Conservation (phyloP, 2,797 vertebrate species). For the Danionella dracula region DNA sequence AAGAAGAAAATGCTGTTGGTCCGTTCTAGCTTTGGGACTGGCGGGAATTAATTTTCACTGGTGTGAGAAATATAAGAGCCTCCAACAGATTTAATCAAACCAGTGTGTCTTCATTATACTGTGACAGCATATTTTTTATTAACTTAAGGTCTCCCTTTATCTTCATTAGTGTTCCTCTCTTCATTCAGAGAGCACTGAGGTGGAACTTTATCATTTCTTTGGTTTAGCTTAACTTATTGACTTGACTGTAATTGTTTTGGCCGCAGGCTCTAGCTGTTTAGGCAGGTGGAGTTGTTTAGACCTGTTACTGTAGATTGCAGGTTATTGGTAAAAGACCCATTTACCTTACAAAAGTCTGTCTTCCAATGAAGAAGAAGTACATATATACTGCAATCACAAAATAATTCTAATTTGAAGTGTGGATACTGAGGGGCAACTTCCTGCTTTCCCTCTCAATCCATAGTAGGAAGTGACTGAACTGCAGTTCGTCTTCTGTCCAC, state of each 20-base stretch:
- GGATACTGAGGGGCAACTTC: no score
- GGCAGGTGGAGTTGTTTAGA: no score
- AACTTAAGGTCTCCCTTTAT: neutral
- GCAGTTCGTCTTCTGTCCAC: no score
- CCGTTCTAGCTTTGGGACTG: neutral
- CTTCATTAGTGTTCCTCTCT: neutral
- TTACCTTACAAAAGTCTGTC: no score
- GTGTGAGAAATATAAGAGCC: neutral
- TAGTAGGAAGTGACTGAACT: no score
- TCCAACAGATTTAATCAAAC: neutral
- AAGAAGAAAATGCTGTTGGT: neutral
- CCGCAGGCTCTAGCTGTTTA: neutral
- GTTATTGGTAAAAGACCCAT: no score
- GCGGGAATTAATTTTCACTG: neutral
- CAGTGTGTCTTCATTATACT: neutral
- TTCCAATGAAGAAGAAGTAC: no score
- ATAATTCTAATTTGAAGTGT: no score
- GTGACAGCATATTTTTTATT: neutral
- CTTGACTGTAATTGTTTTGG: neutral
- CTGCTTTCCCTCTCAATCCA: no score
- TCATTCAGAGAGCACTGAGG: neutral
- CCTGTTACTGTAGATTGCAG: no score
- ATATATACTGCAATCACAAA: no score
- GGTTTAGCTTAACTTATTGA: neutral
- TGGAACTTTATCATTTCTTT: neutral